These are phyloP conservation scores for Julus scandinavius DNA, from an alignment of 2,888 invertebrate genomes.

Conservation along the genomic window DNA sequence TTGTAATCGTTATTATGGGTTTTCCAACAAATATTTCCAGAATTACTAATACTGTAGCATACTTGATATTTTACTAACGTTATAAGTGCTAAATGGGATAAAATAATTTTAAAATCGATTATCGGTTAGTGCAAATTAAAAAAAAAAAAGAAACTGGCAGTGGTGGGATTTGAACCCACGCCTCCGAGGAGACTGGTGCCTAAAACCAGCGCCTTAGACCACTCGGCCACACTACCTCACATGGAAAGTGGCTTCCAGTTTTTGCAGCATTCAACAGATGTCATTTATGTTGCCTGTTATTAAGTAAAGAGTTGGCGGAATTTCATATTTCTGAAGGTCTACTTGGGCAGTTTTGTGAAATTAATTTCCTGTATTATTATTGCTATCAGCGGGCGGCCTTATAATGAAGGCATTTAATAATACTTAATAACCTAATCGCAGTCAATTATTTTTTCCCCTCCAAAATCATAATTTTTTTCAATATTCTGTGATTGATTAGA, in stretches of 20 bases:
- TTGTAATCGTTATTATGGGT: no score
- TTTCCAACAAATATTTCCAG: no score
- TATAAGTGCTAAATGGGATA: no score
- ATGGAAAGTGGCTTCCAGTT: background rate
- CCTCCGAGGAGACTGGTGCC: background rate
- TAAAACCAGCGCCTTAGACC: slow-evolving; percentile 23
- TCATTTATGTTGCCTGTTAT: background rate
- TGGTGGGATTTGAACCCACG: slow-evolving; percentile 33
- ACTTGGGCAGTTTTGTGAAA: background rate
- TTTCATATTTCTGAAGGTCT: background rate
- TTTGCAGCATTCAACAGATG: background rate
- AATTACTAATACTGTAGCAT: no score
- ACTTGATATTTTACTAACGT: no score
- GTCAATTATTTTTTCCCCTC: background rate
- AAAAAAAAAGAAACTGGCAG: background rate
- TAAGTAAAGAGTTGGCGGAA: background rate
- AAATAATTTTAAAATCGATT: no score
- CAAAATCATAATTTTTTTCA: background rate
- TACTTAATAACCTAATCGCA: background rate
- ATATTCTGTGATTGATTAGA: background rate
- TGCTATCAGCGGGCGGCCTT: background rate
- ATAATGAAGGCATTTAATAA: background rate
- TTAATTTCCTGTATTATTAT: background rate
- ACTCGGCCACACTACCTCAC: slow-evolving; percentile 10
- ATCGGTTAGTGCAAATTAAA: background rate